Base-by-base conservation (phyloP, 2,888 invertebrate genomes). In the Tenthredo mesomela region DNA sequence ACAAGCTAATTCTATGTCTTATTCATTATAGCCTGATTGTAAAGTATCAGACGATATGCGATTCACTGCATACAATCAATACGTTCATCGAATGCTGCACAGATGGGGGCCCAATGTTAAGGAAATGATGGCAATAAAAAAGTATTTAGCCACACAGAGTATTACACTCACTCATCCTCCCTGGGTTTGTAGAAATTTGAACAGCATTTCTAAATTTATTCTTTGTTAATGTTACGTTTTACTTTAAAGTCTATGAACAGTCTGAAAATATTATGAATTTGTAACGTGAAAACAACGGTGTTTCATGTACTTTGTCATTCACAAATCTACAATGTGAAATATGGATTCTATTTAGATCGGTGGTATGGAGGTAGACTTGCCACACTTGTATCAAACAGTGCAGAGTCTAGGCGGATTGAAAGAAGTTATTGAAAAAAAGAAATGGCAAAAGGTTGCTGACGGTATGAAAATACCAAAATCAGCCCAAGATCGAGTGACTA, bases 101-200 rank as follows among this genome's bases (percentile, higher is more conserved):
- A 95, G 98, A 50, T 98, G 98, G 98, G 98, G 98, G 0, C 96
- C 97, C 0, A 97, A 97, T 88, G 96, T 97, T 0, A 96, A 96
- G 88, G 97, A 98, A 92, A 94, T 98, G 91, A 96, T 97, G 92
- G 97, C 97, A 9, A 98, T 99, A 78, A 96, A 96, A 88, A 96
- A 97, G 88, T 97, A 97, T 92, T 94, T 98, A 85, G 95, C 96
- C 0, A 96, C 96, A 0, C 97, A 98, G 90, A 96, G 96, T 87
- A 96, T 97, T 4, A 95, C 95, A 0, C 95, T 97, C 88, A 95
- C 95, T 47, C 96, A 96, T 89, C 95, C 96, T 1, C 98, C 98
- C 0, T 95, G 96, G 95, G 97, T 97, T 94, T 94, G 94, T 93
- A 85, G 40, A 75, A 50, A 15, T 75, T 77, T 33, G 21, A 58